These are phyloP conservation scores for Hypomecis punctinalis DNA, from an alignment of 2,888 invertebrate genomes.

Conservation along the genomic window DNA sequence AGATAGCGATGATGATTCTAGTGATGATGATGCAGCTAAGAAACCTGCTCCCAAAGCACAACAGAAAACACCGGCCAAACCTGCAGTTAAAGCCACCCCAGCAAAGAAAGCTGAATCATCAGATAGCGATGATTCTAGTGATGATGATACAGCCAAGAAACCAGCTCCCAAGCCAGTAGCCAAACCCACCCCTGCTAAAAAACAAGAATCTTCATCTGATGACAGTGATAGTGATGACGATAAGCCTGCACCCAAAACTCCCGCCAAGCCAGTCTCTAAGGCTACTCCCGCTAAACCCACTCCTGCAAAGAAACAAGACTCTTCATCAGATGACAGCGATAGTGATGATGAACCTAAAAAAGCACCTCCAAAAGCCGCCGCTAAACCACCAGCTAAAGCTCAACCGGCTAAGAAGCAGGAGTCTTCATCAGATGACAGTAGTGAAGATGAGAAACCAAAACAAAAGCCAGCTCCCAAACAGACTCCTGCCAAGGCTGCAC, in stretches of 20 bases:
- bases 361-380: conserved; percentile 26
- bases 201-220: conserved; percentile 63
- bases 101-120: conserved; percentile 50
- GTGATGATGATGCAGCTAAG: conserved; percentile 49
- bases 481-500: conserved; percentile 43
- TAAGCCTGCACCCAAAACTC: conserved; percentile 44
- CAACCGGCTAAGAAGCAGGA: conserved; percentile 48
- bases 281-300: conserved; percentile 44
- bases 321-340: conserved; percentile 60
- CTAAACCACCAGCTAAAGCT: conserved; percentile 37
- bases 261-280: conserved; percentile 44
- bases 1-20: conserved; percentile 58
- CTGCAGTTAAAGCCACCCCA: conserved; percentile 34
- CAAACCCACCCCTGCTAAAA: conserved; percentile 49
- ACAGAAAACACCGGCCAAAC: conserved; percentile 50
- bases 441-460: conserved; percentile 57
- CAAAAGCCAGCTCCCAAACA: conserved; percentile 33
- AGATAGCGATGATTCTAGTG: conserved; percentile 60
- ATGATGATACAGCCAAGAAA: conserved; percentile 50
- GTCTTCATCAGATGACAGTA: conserved; percentile 67
- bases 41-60: conserved; percentile 51
- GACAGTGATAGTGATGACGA: conserved; percentile 49
- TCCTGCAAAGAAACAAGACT: conserved; percentile 52
- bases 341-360: conserved; percentile 53
- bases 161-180: conserved; percentile 39